These are phyloP conservation scores for Sardinella longiceps DNA, from an alignment of 2,797 vertebrate genomes.

Conservation along the genomic window DNA sequence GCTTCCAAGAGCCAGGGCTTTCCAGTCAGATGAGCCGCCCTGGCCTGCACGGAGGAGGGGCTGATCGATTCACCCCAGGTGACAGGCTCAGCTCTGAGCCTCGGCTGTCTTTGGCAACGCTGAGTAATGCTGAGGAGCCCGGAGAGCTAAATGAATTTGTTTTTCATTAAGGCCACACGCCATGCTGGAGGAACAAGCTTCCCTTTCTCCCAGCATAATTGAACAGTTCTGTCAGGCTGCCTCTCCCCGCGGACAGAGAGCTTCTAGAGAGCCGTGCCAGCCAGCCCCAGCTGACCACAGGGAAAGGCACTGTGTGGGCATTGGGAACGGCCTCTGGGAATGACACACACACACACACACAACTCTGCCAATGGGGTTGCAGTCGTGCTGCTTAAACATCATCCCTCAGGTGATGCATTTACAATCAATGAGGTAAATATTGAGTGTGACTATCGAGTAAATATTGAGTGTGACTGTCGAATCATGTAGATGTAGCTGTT, in stretches of 20 bases:
- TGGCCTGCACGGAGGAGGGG: background rate
- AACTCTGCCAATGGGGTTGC: background rate
- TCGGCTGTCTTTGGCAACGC: background rate
- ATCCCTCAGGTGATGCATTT: background rate
- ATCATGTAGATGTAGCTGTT: background rate
- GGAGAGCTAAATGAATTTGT: conserved; percentile 35
- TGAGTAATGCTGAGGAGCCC: background rate
- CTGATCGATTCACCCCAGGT: background rate
- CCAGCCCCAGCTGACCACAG: background rate
- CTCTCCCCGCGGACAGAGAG: background rate
- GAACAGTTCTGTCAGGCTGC: background rate
- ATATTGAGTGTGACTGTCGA: background rate
- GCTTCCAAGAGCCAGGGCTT: background rate
- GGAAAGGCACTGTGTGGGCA: background rate
- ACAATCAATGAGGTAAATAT: background rate
- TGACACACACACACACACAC: no score
- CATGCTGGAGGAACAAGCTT: background rate
- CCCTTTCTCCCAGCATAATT: background rate
- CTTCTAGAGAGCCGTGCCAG: background rate
- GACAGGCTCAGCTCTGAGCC: background rate
- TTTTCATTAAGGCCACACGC: conserved; percentile 5
- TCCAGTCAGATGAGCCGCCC: background rate
- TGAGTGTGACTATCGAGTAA: background rate
- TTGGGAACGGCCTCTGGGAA: background rate
- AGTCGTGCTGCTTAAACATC: background rate